These are phyloP conservation scores for Agrypnia vestita DNA, from an alignment of 1,140 invertebrate genomes.

Conservation along the genomic window DNA sequence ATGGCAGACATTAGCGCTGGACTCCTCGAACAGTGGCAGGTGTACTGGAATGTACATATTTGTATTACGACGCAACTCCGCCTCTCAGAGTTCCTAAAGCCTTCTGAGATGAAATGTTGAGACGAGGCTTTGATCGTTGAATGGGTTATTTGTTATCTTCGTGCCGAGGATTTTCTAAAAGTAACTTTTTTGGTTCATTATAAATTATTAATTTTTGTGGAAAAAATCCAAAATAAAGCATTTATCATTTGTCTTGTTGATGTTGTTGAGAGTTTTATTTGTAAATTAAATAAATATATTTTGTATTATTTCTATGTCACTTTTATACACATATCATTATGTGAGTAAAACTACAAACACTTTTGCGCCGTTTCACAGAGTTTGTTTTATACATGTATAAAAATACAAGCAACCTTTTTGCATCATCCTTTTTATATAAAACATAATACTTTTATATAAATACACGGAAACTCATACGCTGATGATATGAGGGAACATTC, in stretches of 20 bases:
- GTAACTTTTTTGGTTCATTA: conserved; percentile 1
- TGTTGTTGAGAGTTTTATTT: conserved; percentile 60
- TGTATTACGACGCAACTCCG: background rate
- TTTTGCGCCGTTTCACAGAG: background rate
- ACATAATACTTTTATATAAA: conserved; percentile 27
- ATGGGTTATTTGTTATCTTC: conserved; percentile 1
- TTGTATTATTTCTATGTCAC: conserved; percentile 25
- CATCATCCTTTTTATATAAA: conserved; percentile 30
- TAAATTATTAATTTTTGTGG: conserved; percentile 27
- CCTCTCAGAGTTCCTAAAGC: background rate
- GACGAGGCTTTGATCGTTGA: background rate
- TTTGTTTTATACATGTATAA: conserved; percentile 9
- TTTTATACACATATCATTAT: conserved; percentile 1
- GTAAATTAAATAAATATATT: conserved; percentile 51
- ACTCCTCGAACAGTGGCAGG: no score
- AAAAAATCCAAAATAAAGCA: conserved; percentile 41
- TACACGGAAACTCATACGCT: conserved; percentile 3
- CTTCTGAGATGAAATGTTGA: background rate
- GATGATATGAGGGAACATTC: background rate
- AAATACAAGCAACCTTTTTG: conserved; percentile 33
- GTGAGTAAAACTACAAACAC: background rate
- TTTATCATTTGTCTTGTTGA: conserved; percentile 58
- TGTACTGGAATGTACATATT: no score
- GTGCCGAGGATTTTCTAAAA: background rate
- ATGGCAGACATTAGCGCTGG: no score